A percentile compares a stretch with the other conserved stretches of the same genome.
These are phyloP conservation scores for Nyctereutes procyonoides DNA, from an alignment of 2,113 vertebrate genomes.

Conservation along the genomic window DNA sequence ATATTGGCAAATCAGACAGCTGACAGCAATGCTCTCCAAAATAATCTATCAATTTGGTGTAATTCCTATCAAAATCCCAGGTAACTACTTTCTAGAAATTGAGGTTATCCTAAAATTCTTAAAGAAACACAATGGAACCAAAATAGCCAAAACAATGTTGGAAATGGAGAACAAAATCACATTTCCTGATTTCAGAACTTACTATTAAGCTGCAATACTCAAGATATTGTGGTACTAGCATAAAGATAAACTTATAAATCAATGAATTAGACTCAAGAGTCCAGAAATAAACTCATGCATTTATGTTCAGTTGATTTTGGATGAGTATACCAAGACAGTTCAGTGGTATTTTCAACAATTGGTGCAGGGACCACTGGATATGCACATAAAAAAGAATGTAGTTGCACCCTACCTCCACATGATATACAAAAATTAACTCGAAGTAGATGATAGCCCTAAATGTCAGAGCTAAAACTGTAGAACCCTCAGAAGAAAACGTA, in stretches of 20 bases:
- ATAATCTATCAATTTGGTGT: not conserved
- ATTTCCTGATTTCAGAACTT: slow-evolving; percentile 55
- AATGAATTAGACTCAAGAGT: not conserved
- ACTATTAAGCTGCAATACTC: not conserved
- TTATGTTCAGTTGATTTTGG: slow-evolving; percentile 19
- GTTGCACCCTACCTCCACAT: not conserved
- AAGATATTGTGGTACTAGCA: not conserved
- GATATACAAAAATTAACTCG: too few species aligned
- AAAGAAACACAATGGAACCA: not conserved
- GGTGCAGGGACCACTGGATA: not conserved
- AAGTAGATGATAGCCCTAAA: too few species aligned
- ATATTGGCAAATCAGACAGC: not conserved
- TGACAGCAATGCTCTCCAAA: not conserved
- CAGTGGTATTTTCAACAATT: not conserved
- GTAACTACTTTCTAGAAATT: not conserved
- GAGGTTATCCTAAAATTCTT: slow-evolving; percentile 9
- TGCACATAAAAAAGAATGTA: not conserved
- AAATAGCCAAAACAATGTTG: not conserved
- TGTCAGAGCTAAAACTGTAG: too few species aligned
- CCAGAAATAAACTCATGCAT: not conserved
- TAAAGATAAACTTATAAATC: not conserved
- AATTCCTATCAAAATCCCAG: not conserved
- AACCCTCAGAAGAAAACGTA: too few species aligned
- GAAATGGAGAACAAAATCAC: not conserved
- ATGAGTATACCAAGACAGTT: not conserved